Base-by-base conservation (phyloP, 2,113 vertebrate species). In the Sakesphorus luctuosus region DNA sequence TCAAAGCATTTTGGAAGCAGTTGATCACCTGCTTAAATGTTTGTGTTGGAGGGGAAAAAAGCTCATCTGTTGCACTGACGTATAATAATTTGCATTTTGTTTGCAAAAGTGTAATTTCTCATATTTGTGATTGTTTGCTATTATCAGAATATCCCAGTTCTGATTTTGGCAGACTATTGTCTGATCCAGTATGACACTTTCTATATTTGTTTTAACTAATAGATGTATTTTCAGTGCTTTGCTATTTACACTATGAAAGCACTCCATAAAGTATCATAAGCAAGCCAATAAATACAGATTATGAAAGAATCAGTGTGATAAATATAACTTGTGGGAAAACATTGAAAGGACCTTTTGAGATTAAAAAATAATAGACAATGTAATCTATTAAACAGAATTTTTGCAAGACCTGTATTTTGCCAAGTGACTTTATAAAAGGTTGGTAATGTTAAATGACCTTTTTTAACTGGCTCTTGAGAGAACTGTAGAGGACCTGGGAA, bases 21-120 rank as follows among this genome's bases (percentile, higher is more conserved):
- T 19, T 76, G 38, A 19, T 63, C 24, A 63, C 11, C 33, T 50
- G 21, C 33, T 77, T 68, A 59, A 90, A 33, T 76, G 23, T 52
- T n/a, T 4, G 15, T n/a, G 40, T 38, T 43, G n/a, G 2, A 4
- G 13, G 3, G 1, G 2, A 5, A 11, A 19, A 28, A 80, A 44
- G 4, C 49, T 82, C 13, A 49, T 40, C 23, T 62, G 11, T 81
- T 81, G 36, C 13, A 35, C 18, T 26, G 4, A 26, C 67, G 12
- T 50, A 16, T 29, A 24, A 87, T 44, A 38, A 53, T 20, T 66
- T 72, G 31, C 21, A 31, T 71, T 78, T 82, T 75, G 10, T 33
- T 67, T 82, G 38, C 71, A 72, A 11, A 90, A 79, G 24, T 53
- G 17, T 53, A 1, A 17, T 67, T 85, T 85, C 20, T 75, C 58